Evolutionary conservation across 2,888 invertebrate species (phyloP).

Genomic region (Agriopis marginaria): DNA sequence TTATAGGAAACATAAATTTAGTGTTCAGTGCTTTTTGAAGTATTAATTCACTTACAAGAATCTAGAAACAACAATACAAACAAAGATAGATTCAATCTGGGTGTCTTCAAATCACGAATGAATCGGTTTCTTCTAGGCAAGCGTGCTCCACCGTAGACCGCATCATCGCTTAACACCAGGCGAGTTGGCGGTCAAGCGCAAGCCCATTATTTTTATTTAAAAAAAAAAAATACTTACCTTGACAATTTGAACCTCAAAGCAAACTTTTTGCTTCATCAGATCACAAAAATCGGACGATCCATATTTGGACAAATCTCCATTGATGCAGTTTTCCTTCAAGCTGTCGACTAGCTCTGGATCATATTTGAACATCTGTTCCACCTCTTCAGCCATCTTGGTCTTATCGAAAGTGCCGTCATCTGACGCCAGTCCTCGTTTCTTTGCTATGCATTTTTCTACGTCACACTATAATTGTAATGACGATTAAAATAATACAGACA

Average conservation of each 20-base stretch:
- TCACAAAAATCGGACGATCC: constrained; percentile 52
- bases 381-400: constrained; percentile 28
- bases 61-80: too few relatives aligned
- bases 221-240: too few relatives aligned
- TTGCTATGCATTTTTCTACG: constrained; percentile 50
- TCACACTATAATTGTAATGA: constrained; percentile 30
- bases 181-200: too few relatives aligned
- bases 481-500: not conserved
- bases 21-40: too few relatives aligned
- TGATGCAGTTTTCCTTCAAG: constrained; percentile 50
- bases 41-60: too few relatives aligned
- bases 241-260: constrained; percentile 39
- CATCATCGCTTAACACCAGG: too few relatives aligned
- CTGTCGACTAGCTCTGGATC: constrained; percentile 36
- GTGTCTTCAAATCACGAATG: too few relatives aligned
- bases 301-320: constrained; percentile 45
- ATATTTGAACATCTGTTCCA: constrained; percentile 35
- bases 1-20: too few relatives aligned
- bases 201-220: too few relatives aligned
- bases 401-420: constrained; percentile 53
- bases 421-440: constrained; percentile 48
- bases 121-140: too few relatives aligned
- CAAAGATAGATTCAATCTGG: too few relatives aligned
- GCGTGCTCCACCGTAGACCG: too few relatives aligned
- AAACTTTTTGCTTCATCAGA: constrained; percentile 44